Conservation (phyloP, 2,888 invertebrate genomes). For the Drosophila borborema region DNA sequence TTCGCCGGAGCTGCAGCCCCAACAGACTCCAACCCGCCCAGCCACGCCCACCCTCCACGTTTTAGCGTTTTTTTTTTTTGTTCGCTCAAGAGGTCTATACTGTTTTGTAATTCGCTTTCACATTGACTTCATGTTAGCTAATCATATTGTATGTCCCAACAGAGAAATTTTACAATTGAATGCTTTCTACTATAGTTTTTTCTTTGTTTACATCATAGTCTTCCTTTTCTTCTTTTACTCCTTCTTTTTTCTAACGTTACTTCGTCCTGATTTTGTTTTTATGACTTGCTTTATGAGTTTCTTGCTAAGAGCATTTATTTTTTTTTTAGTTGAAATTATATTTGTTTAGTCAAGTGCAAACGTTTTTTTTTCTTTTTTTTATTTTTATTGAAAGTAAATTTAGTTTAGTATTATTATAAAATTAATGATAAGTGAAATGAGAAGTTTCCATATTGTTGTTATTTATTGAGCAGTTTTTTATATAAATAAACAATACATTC, state of each 20-base stretch:
- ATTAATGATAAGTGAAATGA: not conserved
- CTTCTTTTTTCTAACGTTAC: not conserved
- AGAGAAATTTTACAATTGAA: conserved; percentile 64
- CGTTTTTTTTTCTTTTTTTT: not conserved
- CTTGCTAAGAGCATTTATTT: not conserved
- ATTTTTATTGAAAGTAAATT: not conserved
- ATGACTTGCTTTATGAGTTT: conserved; percentile 5
- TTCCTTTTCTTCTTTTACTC: not conserved
- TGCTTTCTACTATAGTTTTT: conserved; percentile 41
- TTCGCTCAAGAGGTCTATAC: conserved; percentile 17
- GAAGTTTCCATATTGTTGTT: not conserved
- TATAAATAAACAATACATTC: too few relatives aligned
- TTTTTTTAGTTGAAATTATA: not conserved
- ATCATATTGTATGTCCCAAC: conserved; percentile 60
- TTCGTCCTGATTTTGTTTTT: conserved; percentile 1
- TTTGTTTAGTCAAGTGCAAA: not conserved
- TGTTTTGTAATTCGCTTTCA: conserved; percentile 50
- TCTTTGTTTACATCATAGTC: not conserved
- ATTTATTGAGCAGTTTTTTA: too few relatives aligned
- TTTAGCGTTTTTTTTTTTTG: not conserved
- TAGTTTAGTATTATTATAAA: not conserved
- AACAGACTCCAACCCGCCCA: not conserved
- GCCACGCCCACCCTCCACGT: not conserved
- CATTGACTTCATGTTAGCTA: conserved; percentile 47
- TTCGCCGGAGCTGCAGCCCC: conserved; percentile 11